A percentile compares a stretch with the other conserved stretches of the same genome.
Evolutionary conservation across 2,797 vertebrate species (phyloP).

Genomic region (Crypturellus tataupa): DNA sequence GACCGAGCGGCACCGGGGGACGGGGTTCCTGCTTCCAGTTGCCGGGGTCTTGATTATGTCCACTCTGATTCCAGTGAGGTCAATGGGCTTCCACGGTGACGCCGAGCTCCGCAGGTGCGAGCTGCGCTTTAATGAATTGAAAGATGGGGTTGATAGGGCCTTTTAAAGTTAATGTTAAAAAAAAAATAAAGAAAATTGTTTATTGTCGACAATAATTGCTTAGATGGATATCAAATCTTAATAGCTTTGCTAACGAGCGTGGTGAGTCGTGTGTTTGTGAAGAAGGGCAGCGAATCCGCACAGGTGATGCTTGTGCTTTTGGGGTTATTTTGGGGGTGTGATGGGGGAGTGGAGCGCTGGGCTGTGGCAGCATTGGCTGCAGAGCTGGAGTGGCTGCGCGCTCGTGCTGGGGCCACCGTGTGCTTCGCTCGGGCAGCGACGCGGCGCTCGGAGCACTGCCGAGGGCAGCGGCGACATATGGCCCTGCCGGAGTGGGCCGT

Average conservation of each 20-base stretch:
- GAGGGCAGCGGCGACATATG: rapidly evolving
- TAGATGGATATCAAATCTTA: conserved; percentile 85
- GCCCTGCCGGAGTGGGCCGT: too few relatives aligned
- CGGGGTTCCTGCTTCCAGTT: conserved; percentile 80
- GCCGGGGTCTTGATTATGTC: conserved; percentile 86
- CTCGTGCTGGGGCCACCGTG: too few relatives aligned
- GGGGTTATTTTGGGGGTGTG: too few relatives aligned
- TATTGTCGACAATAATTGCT: conserved; percentile 83
- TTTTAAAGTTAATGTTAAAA: conserved; percentile 82
- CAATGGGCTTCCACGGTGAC: conserved; percentile 81
- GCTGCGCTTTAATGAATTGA: conserved; percentile 84
- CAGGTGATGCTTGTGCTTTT: conserved; percentile 56
- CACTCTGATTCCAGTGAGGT: conserved; percentile 85
- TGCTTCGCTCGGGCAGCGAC: too few relatives aligned
- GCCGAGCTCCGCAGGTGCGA: conserved; percentile 80
- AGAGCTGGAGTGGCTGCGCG: too few relatives aligned
- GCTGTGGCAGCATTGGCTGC: too few relatives aligned
- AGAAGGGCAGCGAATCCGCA: conserved; percentile 53
- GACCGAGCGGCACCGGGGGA: too few relatives aligned
- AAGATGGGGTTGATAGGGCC: conserved; percentile 82
- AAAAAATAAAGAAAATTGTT: not conserved
- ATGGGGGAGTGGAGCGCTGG: too few relatives aligned
- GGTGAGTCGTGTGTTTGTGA: conserved; percentile 70
- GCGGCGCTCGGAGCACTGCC: rapidly evolving
- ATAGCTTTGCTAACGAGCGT: conserved; percentile 84